phyloP scores from a whole-genome alignment of 2,113 vertebrate species.

The Ovibos moschatus region DNA sequence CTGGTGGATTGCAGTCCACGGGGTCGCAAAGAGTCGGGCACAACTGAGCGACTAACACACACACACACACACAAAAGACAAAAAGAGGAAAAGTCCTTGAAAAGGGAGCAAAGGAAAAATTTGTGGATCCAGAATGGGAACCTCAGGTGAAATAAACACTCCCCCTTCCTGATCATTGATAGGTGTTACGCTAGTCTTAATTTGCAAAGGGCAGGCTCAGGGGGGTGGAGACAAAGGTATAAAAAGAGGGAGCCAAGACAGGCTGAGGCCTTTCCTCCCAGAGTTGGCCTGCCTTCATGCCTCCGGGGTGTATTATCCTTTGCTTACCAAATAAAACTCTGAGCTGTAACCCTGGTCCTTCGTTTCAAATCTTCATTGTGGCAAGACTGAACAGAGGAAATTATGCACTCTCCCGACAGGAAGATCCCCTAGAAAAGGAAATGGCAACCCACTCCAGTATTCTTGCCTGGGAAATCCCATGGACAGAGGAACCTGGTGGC shows the following conservation, averaged over 20 bases:
- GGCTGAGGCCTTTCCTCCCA: background rate
- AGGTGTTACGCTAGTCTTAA: background rate
- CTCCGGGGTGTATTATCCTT: background rate
- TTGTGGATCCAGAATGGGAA: background rate
- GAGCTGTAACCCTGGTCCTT: background rate
- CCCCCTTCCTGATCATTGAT: background rate
- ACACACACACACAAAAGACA: background rate
- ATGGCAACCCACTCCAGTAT: background rate
- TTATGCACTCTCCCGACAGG: background rate
- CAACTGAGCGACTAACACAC: too few species aligned
- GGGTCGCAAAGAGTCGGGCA: too few species aligned
- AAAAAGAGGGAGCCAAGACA: background rate
- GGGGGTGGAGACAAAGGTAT: background rate
- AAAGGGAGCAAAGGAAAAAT: background rate
- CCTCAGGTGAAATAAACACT: background rate
- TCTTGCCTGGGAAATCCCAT: background rate
- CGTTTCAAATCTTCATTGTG: background rate
- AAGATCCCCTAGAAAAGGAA: background rate
- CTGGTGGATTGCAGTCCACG: too few species aligned
- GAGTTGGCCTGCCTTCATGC: background rate
- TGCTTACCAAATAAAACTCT: background rate
- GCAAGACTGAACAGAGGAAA: background rate
- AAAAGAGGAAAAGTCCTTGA: background rate
- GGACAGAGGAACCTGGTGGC: background rate
- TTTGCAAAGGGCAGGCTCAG: background rate